Evolutionary conservation across 2,113 vertebrate genomes (phyloP).

Genomic region (Planiliza haematocheilus): DNA sequence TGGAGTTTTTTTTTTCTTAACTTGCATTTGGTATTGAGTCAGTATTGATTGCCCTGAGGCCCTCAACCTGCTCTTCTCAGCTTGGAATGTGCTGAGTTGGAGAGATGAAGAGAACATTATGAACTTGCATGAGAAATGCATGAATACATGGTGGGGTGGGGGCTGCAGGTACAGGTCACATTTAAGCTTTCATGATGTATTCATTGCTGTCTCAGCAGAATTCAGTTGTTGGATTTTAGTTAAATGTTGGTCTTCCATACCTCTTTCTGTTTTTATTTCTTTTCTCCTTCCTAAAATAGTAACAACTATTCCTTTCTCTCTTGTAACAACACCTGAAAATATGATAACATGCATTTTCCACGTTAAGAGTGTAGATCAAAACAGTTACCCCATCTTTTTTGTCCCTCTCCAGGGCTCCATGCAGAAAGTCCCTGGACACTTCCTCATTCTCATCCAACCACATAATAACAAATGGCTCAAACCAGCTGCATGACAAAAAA

Average conservation of each 20-base stretch:
- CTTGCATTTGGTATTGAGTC: conserved; percentile 84
- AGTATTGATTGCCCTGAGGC: conserved; percentile 83
- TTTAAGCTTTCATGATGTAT: conserved; percentile 20
- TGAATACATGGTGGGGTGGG: conserved; percentile 27
- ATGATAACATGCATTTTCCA: neutral
- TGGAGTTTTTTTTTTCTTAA: conserved; percentile 34
- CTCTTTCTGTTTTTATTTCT: neutral
- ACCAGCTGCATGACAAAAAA: conserved; percentile 86
- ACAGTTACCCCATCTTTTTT: conserved; percentile 94
- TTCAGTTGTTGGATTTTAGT: conserved; percentile 22
- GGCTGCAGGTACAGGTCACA: conserved; percentile 42
- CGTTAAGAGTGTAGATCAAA: conserved; percentile 7
- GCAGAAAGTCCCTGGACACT: conserved; percentile 95
- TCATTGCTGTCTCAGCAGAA: conserved; percentile 51
- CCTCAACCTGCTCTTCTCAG: conserved; percentile 47
- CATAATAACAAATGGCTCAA: conserved; percentile 96
- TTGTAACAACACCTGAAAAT: neutral
- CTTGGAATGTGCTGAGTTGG: conserved; percentile 55
- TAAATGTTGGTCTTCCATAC: conserved; percentile 14
- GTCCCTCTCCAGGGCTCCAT: conserved; percentile 93
- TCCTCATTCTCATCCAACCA: conserved; percentile 99
- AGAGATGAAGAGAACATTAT: conserved; percentile 17
- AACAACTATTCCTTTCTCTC: neutral
- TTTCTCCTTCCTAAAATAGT: too few relatives aligned
- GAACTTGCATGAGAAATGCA: conserved; percentile 64